Evolutionary conservation across 2,888 invertebrate genomes (phyloP).

Genomic region (Nomada fabriciana): DNA sequence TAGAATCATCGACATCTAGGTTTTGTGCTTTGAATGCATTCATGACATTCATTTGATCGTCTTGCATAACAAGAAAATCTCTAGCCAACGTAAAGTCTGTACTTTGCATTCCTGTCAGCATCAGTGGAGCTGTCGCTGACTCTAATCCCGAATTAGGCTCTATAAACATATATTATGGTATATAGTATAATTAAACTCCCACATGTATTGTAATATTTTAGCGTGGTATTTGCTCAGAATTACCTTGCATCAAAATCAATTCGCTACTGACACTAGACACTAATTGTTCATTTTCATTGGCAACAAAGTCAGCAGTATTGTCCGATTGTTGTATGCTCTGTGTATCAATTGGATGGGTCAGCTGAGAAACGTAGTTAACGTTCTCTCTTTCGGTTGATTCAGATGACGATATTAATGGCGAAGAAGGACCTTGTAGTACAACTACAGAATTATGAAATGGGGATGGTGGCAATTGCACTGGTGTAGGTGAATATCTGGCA

Average conservation of each 20-base stretch:
- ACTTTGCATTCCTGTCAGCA: conserved; percentile 80
- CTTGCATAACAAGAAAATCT: conserved; percentile 83
- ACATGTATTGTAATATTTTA: not conserved
- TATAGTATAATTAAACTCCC: not conserved
- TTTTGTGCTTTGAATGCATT: conserved; percentile 78
- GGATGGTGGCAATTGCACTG: conserved; percentile 81
- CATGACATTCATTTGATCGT: conserved; percentile 82
- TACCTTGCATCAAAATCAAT: conserved; percentile 82
- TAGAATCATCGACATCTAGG: conserved; percentile 69
- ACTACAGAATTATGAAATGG: conserved; percentile 82
- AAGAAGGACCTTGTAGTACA: conserved; percentile 81
- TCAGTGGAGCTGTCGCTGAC: conserved; percentile 77
- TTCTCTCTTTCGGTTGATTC: conserved; percentile 75
- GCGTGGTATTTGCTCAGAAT: conserved; percentile 19
- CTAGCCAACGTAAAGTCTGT: conserved; percentile 80
- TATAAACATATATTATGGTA: conserved; percentile 50
- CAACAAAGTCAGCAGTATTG: conserved; percentile 78
- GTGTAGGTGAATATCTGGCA: conserved; percentile 87
- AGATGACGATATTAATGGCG: conserved; percentile 79
- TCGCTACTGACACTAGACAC: conserved; percentile 79
- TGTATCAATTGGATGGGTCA: conserved; percentile 72
- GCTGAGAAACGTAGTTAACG: conserved; percentile 77
- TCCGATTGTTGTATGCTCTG: conserved; percentile 74
- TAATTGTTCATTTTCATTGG: conserved; percentile 74
- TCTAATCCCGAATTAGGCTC: conserved; percentile 79